Percentiles rank a stretch among this genome's conserved stretches.
Evolutionary conservation across 30 jellyfish, hydroid and myxozoan genomes (phyloP).

Genomic region (Aurelia sp.): DNA sequence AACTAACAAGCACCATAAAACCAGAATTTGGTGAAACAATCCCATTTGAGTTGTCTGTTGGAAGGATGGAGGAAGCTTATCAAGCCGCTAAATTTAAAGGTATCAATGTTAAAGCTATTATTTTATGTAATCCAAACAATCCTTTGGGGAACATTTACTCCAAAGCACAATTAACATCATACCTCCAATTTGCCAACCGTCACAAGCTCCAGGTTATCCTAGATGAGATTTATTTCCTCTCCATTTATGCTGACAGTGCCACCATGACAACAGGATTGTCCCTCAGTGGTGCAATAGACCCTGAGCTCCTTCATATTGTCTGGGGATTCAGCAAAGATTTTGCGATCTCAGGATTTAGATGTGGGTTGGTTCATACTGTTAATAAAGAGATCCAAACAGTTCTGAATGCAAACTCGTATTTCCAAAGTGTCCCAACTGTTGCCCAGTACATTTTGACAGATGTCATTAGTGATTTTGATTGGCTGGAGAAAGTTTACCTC

Average conservation of each 20-base stretch:
- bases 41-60: conserved; percentile 75
- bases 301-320: conserved; percentile 58
- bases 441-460: conserved; percentile 60
- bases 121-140: conserved; percentile 80
- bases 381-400: conserved; percentile 54
- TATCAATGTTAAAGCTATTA: conserved; percentile 44
- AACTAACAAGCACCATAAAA: conserved; percentile 29
- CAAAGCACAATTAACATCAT: conserved; percentile 35
- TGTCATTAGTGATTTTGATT: conserved; percentile 56
- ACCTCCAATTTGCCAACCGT: conserved; percentile 48
- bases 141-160: conserved; percentile 80
- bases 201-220: conserved; percentile 67
- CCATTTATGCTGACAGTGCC: conserved; percentile 51
- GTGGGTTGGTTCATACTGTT: conserved; percentile 79
- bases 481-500: conserved; percentile 69
- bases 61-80: conserved; percentile 65
- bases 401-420: conserved; percentile 55
- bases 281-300: conserved; percentile 37
- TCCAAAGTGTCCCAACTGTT: conserved; percentile 71
- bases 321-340: conserved; percentile 94
- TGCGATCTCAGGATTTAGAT: conserved; percentile 83
- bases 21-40: conserved; percentile 56
- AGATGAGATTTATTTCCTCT: conserved; percentile 80
- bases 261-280: conserved; percentile 40
- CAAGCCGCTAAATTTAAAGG: conserved; percentile 39